Evolutionary conservation across 2,888 invertebrate genomes (phyloP).

Genomic region (Ectobius pallidus): DNA sequence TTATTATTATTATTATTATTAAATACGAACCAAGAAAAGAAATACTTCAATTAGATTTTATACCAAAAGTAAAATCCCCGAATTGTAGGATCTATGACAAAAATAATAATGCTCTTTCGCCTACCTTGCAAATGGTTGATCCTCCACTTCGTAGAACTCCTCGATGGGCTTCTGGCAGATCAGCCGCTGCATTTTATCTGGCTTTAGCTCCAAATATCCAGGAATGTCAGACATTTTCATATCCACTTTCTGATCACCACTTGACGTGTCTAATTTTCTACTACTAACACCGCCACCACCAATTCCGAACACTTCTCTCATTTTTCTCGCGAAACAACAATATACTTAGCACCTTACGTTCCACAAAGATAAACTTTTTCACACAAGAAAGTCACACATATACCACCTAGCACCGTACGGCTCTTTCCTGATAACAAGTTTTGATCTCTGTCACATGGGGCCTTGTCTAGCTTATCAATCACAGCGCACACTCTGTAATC

Average conservation of each 20-base stretch:
- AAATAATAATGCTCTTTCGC: too few relatives aligned
- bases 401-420: background rate
- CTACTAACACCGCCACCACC: conserved; percentile 30
- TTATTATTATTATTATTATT: too few relatives aligned
- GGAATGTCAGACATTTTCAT: conserved; percentile 42
- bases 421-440: background rate
- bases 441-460: background rate
- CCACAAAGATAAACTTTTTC: background rate
- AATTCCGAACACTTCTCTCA: conserved; percentile 42
- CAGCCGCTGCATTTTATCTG: conserved; percentile 46
- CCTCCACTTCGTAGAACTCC: conserved; percentile 51
- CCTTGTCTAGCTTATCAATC: background rate
- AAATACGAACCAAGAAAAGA: too few relatives aligned
- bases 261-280: conserved; percentile 24
- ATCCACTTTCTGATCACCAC: background rate
- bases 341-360: background rate
- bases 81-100: too few relatives aligned
- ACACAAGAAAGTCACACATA: background rate
- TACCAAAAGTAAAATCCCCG: too few relatives aligned
- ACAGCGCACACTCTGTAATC: background rate
- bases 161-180: conserved; percentile 50
- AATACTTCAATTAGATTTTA: too few relatives aligned
- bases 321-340: conserved; percentile 1
- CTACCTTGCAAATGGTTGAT: conserved; percentile 53
- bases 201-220: conserved; percentile 47